Conservation (phyloP, 2,113 vertebrate genomes). For the Gobius niger region DNA sequence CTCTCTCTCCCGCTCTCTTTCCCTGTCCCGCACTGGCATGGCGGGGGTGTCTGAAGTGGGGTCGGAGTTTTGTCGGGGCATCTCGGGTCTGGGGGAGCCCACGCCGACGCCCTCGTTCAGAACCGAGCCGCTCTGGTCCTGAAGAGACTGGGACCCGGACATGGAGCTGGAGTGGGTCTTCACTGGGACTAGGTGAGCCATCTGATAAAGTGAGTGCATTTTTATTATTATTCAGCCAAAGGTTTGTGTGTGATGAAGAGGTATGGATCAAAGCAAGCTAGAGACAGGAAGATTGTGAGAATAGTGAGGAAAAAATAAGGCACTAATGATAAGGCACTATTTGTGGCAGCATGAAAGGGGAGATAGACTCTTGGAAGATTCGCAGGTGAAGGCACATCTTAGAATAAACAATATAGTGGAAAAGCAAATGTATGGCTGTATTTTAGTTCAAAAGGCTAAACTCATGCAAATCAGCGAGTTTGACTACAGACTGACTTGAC, state of each 20-base stretch:
- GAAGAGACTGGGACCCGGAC: constrained; percentile 92
- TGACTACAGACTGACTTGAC: too few species aligned
- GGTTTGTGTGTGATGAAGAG: not conserved
- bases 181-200: constrained; percentile 90
- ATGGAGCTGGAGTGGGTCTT: constrained; percentile 89
- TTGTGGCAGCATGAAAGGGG: not conserved
- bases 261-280: not conserved
- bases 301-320: not conserved
- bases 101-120: constrained; percentile 82
- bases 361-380: not conserved
- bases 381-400: not conserved
- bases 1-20: constrained; percentile 82
- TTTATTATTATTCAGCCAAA: not conserved
- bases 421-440: not conserved
- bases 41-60: constrained; percentile 92
- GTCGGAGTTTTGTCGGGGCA: constrained; percentile 96
- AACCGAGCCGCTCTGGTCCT: constrained; percentile 88
- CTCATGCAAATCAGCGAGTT: too few species aligned
- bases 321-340: not conserved
- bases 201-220: constrained; percentile 68
- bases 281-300: not conserved
- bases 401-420: not conserved
- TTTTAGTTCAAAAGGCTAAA: too few species aligned
- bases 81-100: constrained; percentile 85
- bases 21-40: constrained; percentile 85